These are phyloP conservation scores for Gadopsis bispinosus DNA, from an alignment of 2,797 vertebrate species.

Conservation along the genomic window DNA sequence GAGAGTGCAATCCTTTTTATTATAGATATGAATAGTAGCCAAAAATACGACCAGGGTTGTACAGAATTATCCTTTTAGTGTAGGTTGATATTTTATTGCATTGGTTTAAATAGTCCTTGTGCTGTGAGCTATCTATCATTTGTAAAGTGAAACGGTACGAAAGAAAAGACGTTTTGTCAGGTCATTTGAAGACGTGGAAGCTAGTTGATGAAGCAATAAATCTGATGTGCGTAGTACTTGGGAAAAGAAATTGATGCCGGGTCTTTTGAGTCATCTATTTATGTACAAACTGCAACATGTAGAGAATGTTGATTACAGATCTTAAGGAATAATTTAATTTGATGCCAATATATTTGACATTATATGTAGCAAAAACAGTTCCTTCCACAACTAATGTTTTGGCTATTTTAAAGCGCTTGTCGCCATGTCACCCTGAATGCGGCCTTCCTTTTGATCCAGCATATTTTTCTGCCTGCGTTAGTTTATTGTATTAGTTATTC, in stretches of 20 bases:
- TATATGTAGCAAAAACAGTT: neutral
- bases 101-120: neutral
- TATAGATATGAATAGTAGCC: neutral
- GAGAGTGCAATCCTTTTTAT: neutral
- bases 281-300: neutral
- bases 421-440: neutral
- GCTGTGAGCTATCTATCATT: neutral
- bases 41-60: neutral
- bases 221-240: neutral
- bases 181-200: neutral
- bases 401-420: neutral
- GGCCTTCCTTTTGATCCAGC: neutral
- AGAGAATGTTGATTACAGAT: neutral
- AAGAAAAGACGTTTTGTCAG: neutral
- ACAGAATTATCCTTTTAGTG: neutral
- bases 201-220: conserved; percentile 3
- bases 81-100: neutral
- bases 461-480: neutral
- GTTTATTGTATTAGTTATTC: neutral
- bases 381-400: neutral
- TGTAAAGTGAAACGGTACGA: neutral
- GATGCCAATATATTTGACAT: neutral
- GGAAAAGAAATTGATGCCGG: neutral
- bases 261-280: neutral
- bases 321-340: neutral